phyloP scores from a whole-genome alignment of 2,797 vertebrate genomes.

The Acanthopagrus latus region DNA sequence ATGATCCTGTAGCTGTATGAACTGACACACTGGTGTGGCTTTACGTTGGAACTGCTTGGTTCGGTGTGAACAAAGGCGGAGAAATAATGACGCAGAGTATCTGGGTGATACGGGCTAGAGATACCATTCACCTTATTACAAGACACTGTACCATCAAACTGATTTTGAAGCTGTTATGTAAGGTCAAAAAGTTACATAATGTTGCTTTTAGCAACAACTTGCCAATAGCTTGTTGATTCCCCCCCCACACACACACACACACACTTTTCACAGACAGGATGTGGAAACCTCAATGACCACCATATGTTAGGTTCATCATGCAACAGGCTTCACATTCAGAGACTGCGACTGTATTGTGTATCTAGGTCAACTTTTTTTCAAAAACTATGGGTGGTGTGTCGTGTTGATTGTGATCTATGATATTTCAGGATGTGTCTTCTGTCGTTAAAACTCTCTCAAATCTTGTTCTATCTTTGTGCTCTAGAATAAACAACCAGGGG shows the following conservation, averaged over 20 bases:
- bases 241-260: conserved; percentile 18
- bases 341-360: not conserved
- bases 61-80: no score
- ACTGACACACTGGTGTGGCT: no score
- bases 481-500: not conserved
- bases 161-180: no score
- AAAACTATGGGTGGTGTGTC: not conserved
- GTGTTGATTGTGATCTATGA: conserved; percentile 11
- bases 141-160: no score
- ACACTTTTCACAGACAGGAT: conserved; percentile 5
- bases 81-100: no score
- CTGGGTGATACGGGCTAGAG: no score
- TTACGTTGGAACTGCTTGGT: no score
- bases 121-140: no score
- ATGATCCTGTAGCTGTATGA: no score
- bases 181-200: not conserved
- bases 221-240: conserved; percentile 26
- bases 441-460: not conserved
- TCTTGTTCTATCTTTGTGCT: not conserved
- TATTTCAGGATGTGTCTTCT: not conserved
- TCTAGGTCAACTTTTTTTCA: conserved; percentile 27
- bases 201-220: not conserved
- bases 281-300: conserved; percentile 11
- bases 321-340: not conserved
- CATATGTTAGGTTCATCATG: conserved; percentile 17